Percentiles rank a stretch among this genome's conserved stretches.
Evolutionary conservation across 1,140 invertebrate species (phyloP).

Genomic region (Ptiloglossa arizonensis): DNA sequence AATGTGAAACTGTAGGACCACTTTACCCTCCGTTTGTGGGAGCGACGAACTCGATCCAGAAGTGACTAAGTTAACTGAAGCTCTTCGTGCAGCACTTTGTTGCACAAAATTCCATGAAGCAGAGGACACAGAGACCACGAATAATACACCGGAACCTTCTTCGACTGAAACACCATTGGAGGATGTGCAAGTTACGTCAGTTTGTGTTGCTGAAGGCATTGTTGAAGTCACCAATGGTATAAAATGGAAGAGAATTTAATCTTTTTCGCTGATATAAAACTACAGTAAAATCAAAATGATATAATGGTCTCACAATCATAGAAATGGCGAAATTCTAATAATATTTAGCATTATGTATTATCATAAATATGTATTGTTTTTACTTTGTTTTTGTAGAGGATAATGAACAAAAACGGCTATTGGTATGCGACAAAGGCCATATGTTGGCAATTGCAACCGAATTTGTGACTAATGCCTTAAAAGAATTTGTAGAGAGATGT

Average conservation of each 20-base stretch:
- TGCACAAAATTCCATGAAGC: constrained; percentile 11
- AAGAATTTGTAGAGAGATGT: constrained; percentile 80
- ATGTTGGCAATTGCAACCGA: constrained; percentile 83
- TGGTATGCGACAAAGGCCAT: constrained; percentile 77
- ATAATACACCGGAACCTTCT: neutral
- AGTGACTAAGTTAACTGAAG: constrained; percentile 48
- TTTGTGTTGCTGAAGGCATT: constrained; percentile 35
- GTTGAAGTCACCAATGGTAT: constrained; percentile 36
- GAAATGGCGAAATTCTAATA: too few relatives aligned
- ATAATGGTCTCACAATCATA: too few relatives aligned
- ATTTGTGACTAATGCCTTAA: constrained; percentile 81
- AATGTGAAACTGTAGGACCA: constrained; percentile 5
- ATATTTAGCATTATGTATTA: neutral
- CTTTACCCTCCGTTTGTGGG: constrained; percentile 41
- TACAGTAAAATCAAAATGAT: too few relatives aligned
- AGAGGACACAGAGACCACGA: neutral
- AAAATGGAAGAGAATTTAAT: neutral
- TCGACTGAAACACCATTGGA: constrained; percentile 3
- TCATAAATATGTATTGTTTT: neutral
- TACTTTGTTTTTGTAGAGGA: constrained; percentile 20
- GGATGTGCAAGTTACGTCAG: constrained; percentile 12
- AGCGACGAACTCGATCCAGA: constrained; percentile 22
- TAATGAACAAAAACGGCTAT: constrained; percentile 31
- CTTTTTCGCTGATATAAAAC: neutral
- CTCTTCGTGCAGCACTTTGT: constrained; percentile 47